Evolutionary conservation across 2,113 vertebrate species (phyloP).

Genomic region (Ranitomeya imitator): DNA sequence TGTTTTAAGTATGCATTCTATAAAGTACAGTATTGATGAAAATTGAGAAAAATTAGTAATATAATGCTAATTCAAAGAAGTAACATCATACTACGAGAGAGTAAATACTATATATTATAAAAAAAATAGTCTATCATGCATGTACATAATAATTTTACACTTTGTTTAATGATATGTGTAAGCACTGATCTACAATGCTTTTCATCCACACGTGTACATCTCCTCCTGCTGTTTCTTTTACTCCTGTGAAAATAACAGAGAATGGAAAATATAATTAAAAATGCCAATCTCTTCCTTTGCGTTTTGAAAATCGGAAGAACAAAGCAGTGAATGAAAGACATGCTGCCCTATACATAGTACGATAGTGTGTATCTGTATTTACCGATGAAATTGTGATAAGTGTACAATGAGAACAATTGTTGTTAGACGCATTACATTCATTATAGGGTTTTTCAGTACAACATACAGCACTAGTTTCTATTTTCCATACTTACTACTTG

Average conservation of each 20-base stretch:
- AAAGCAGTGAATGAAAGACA: not conserved
- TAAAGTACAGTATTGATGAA: not conserved
- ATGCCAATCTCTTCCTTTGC: not conserved
- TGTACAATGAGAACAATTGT: no score
- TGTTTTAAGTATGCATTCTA: not conserved
- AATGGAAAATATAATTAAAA: constrained; percentile 50
- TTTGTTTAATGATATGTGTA: constrained; percentile 45
- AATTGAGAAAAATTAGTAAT: not conserved
- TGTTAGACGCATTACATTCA: no score
- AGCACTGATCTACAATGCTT: constrained; percentile 13
- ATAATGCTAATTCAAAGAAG: not conserved
- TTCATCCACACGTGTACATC: constrained; percentile 38
- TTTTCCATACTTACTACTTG: no score
- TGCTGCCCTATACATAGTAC: not conserved
- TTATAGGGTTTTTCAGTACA: no score
- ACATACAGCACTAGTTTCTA: no score
- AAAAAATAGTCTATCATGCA: not conserved
- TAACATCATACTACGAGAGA: not conserved
- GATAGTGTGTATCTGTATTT: not conserved
- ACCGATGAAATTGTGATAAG: no score
- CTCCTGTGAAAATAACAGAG: constrained; percentile 42
- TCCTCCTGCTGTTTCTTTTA: constrained; percentile 42
- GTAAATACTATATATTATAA: not conserved
- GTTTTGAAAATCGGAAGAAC: constrained; percentile 9
- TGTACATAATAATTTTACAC: constrained; percentile 26